A percentile compares a stretch with the other conserved stretches of the same genome.
Evolutionary conservation across 2,797 vertebrate genomes (phyloP).

Genomic region (Bovichtus diacanthus): DNA sequence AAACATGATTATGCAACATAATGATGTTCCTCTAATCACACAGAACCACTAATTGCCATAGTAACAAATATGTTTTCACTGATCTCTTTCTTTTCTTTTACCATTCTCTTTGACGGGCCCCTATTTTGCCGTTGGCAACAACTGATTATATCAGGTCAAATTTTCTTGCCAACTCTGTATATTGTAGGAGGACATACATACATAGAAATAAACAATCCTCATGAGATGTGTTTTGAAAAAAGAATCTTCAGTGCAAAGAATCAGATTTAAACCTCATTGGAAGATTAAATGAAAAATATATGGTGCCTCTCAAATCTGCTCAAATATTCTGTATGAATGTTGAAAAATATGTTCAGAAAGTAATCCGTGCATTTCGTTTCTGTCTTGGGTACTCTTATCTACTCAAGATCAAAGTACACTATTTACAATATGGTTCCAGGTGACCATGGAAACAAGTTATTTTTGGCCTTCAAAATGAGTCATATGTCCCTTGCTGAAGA

Average conservation of each 20-base stretch:
- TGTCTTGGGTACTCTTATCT: neutral
- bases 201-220: conserved; percentile 63
- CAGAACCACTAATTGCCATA: conserved; percentile 77
- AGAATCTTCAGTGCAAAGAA: conserved; percentile 38
- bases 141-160: conserved; percentile 64
- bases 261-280: conserved; percentile 30
- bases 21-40: conserved; percentile 82
- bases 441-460: conserved; percentile 22
- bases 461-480: conserved; percentile 2
- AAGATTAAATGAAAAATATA: conserved; percentile 6
- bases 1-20: conserved; percentile 83
- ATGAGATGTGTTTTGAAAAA: conserved; percentile 51
- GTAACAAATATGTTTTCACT: conserved; percentile 72
- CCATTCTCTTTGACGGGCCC: conserved; percentile 52
- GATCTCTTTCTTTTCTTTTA: conserved; percentile 44
- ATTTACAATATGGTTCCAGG: conserved; percentile 24
- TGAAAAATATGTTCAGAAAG: neutral
- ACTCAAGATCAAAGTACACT: conserved; percentile 17
- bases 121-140: conserved; percentile 64
- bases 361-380: neutral
- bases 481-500: neutral
- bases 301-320: conserved; percentile 8
- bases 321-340: conserved; percentile 11
- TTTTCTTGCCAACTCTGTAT: conserved; percentile 63
- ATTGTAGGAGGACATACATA: conserved; percentile 54